Evolutionary conservation across 1,140 invertebrate genomes (phyloP), one percentile per base, ranked within the genome.

Genomic region (Nilaparvata lugens): DNA sequence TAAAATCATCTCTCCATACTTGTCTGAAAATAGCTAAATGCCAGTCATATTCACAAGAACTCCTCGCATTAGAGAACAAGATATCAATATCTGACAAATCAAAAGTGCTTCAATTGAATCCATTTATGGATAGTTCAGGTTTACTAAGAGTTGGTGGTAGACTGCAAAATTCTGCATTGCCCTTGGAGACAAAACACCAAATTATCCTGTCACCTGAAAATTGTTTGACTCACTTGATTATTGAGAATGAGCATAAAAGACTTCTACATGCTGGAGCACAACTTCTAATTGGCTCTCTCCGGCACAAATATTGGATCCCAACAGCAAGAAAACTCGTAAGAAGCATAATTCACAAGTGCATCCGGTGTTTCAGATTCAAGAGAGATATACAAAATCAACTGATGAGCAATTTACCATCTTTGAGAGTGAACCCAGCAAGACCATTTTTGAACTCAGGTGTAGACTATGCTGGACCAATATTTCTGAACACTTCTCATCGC

Each of bases 401-500:
- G 7, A 75, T 75, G 73, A 71, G 64, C 6, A 42, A 69, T 42
- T 56, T 75, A 1, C 71, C 72, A 3, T 19, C 11, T 23, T 38
- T 62, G 24, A 23, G 72, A 40, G 65, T 76, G 0, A 65, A 18
- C 19, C 60, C 67, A 11, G 21, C 64, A 6, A 48, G 60, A 18
- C 54, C 70, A 4, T 75, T 78, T 62, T 16, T 58, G 40, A 58
- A 66, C 23, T 57, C 62, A n/a, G 76, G 74, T 6, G 62, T 74
- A 0, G 75, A 77, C 59, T 75, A 70, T 56, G 70, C 70, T 7
- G 75, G 76, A 0, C 75, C 75, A 0, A 71, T 78, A 24, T 16
- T 63, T 0, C 63, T 74, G 6, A 74, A 69, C 65, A 59, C 60
- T 4, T 56, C 58, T 19, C 55, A 64, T 14, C 62, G 68, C 18